Evolutionary conservation across 2,888 invertebrate species (phyloP), one percentile per base, ranked within the genome.

Genomic region (Temnothorax unifasciatus): DNA sequence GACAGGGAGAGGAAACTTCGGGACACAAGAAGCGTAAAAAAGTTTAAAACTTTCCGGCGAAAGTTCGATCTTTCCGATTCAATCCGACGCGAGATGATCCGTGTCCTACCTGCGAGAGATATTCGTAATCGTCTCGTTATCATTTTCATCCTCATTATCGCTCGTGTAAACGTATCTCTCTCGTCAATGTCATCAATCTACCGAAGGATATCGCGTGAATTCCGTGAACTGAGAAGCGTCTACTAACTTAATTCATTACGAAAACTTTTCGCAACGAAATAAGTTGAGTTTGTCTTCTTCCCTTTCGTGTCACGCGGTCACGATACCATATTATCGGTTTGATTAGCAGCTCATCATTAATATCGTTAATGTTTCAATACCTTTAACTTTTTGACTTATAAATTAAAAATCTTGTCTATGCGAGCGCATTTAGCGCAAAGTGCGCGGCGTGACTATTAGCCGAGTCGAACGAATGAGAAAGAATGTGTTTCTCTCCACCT

Each of bases 21-120:
- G 86, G 81, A 84, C 85, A 85, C 87, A 74, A 79, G 84, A 73
- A 79, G 83, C 83, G 81, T 89, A 89, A 92, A 92, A 89, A 89
- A 88, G 85, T 86, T 86, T 83, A 69, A 82, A 91, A 92, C 90
- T 91, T 91, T 88, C 81, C 84, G 82, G 87, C 61, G 89, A 89
- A 89, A 90, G 91, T 88, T 86, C 85, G 85, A 90, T 87, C 85
- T 77, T 82, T 73, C 85, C 66, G 85, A 86, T 89, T 89, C 90
- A 86, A 88, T 90, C 85, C 82, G 73, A 82, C 77, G 76, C 63
- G 44, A 13, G 82, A 68, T 41, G 69, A 81, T 52, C 47, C 29
- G 41, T 54, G 50, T 54, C 52, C 25, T 54, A 52, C 8, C 29
- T 77, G 34, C 29, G 21, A 47, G 50, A 47, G 52, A 64, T 66